Evolutionary conservation across 1,140 invertebrate species (phyloP), one percentile per base, ranked within the genome.

Genomic region (Drosophila santomea): DNA sequence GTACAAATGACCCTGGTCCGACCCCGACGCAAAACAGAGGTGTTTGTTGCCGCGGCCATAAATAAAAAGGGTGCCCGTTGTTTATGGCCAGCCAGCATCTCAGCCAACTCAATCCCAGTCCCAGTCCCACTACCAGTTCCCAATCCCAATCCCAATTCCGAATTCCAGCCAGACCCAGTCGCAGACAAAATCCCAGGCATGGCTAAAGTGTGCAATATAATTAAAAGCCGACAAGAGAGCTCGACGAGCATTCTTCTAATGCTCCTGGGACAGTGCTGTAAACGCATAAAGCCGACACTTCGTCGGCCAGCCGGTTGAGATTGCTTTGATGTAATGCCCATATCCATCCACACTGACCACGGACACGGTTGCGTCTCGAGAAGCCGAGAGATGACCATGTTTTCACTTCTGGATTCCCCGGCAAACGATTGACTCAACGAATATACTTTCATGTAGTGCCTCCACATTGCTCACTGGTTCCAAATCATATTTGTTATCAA

Each of bases 181-280:
- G 75, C 74, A 78, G 78, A 59, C 59, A 10, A 62, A 28, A 59
- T 81, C 63, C 76, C 81, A 67, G 78, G 75, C 83, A 84, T 89
- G 67, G 74, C 88, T 88, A 91, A 91, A 91, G 82, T 84, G 88
- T 91, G 88, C 88, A 91, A 91, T 91, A 91, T 91, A 91, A 90
- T 88, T 91, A 91, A 91, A 91, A 91, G 88, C 88, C 88, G 88
- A 91, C 88, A 91, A 91, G 62, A 77, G 86, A 62, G 67, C 68
- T 76, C 71, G 56, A 23, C 64, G 62, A 57, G 60, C 64, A 73
- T 79, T 90, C 85, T 79, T 86, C 85, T 80, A 86, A 90, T 82
- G 79, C 86, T 77, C 63, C 72, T 59, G 67, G 76, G 60, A 80
- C 44, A 78, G 80, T 62, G 84, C 58, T 89, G 84, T 89, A 89